Base-by-base conservation (phyloP, 2,888 invertebrate genomes). In the Tridacna gigas region DNA sequence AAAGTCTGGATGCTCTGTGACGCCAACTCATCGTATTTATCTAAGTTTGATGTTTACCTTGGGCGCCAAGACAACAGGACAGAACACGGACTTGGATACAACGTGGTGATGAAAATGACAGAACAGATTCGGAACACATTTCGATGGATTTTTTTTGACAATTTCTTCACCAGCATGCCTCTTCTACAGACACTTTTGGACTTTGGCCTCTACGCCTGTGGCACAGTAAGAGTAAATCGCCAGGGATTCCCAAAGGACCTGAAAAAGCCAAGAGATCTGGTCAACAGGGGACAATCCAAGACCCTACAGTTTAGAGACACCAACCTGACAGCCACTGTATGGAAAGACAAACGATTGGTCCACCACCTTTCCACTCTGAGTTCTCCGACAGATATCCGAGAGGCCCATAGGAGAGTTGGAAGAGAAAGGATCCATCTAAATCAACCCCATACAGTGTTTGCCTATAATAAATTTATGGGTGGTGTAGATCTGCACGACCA, bases 401-500 rank as follows among this genome's bases (percentile, higher is more conserved):
- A 45, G 9, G 73, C 69, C 12, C 26, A 26, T 20, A 60, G 82
- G 51, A 45, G 76, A 26, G 18, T 22, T 28, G 82, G 82, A 28
- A 4, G 65, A 28, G 48, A 75, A 25, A 25, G 37, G 2, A n/a
- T 76, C 11, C 26, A 20, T 18, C 15, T 83, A 11, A 20, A 75
- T 0, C 80, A 77, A 51, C 61, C 61, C 11, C 76, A 81, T 13
- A 18, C 76, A 12, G 69, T 28, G 15, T 20, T 71, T 66, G 11
- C 22, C 0, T 82, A 82, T 63, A 84, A 84, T 22, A 20, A 76
- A 26, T 77, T 76, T 18, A 85, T 85, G 82, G 76, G 76, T 26
- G 85, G 80, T 74, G 82, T 85, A 0, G 82, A 85, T 25, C 26
- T 61, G 12, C 81, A 84, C 61, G 79, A 84, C 25, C 81, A 81